phyloP scores from a whole-genome alignment of 2,888 invertebrate species.

The Siphonodentalium dalli region DNA sequence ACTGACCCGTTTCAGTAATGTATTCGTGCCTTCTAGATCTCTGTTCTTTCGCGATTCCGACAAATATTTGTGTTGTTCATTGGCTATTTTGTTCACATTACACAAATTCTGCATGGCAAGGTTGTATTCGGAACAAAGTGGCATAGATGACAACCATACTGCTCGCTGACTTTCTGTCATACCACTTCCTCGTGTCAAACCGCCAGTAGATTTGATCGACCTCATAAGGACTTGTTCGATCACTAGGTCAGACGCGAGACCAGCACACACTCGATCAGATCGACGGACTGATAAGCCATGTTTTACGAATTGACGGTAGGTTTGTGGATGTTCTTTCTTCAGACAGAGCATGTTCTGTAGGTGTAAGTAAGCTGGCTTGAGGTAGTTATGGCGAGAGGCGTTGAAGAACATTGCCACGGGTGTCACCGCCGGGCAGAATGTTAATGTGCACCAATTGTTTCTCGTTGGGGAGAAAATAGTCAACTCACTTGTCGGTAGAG shows the following conservation, averaged over 20 bases:
- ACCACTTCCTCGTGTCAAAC: slow-evolving; percentile 21
- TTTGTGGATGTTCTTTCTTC: slow-evolving; percentile 11
- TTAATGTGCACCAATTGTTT: too few relatives aligned
- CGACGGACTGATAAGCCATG: slow-evolving; percentile 18
- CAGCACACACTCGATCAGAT: slow-evolving; percentile 23
- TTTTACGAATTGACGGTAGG: slow-evolving; percentile 14
- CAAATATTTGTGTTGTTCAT: too few relatives aligned
- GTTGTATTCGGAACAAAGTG: too few relatives aligned
- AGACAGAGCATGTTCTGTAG: slow-evolving; percentile 14
- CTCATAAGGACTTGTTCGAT: slow-evolving; percentile 27
- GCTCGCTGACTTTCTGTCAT: slow-evolving; percentile 24
- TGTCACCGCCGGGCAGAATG: too few relatives aligned
- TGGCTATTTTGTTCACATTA: too few relatives aligned
- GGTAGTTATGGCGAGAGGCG: slow-evolving; percentile 24
- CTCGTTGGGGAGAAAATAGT: too few relatives aligned
- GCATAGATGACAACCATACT: too few relatives aligned
- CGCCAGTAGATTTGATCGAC: slow-evolving; percentile 16
- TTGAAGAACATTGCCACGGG: slow-evolving; percentile 23
- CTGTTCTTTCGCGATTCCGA: too few relatives aligned
- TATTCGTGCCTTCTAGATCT: too few relatives aligned
- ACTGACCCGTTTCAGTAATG: too few relatives aligned
- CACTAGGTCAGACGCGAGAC: slow-evolving; percentile 22
- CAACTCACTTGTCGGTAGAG: too few relatives aligned
- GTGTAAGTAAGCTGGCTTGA: slow-evolving; percentile 23
- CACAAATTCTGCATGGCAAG: slow-evolving; percentile 16